Evolutionary conservation across 2,888 invertebrate species (phyloP).

Genomic region (Agrilus cyanescens): DNA sequence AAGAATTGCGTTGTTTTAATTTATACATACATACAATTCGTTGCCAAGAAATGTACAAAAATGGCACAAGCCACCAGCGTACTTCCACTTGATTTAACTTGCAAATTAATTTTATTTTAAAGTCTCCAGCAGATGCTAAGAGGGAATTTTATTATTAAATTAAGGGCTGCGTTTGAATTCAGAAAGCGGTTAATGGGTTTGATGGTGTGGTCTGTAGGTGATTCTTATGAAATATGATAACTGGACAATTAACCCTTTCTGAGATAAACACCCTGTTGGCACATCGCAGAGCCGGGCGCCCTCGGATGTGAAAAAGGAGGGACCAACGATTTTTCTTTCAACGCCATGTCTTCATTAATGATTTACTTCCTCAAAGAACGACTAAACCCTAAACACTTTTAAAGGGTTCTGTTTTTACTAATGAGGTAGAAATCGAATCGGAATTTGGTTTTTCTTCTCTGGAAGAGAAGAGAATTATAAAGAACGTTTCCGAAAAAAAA

Average conservation of each 20-base stretch:
- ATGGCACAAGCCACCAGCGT: neutral
- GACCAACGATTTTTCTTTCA: slow-evolving; percentile 4
- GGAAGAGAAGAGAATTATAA: too few relatives aligned
- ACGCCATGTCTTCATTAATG: too few relatives aligned
- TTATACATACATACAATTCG: too few relatives aligned
- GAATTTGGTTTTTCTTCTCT: too few relatives aligned
- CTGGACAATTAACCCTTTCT: slow-evolving; percentile 21
- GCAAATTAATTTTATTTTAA: neutral
- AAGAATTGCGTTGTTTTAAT: too few relatives aligned
- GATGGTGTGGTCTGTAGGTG: slow-evolving; percentile 14
- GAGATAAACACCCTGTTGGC: slow-evolving; percentile 16
- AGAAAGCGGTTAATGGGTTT: slow-evolving; percentile 12
- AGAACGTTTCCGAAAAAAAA: too few relatives aligned
- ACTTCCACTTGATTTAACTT: neutral
- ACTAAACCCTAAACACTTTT: too few relatives aligned
- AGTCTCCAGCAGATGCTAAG: neutral
- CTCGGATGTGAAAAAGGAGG: slow-evolving; percentile 19
- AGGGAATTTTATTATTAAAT: slow-evolving; percentile 17
- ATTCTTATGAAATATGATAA: slow-evolving; percentile 18
- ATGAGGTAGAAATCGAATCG: too few relatives aligned
- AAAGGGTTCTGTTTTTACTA: too few relatives aligned
- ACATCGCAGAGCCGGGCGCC: slow-evolving; percentile 8
- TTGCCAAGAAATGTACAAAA: neutral
- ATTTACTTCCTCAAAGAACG: too few relatives aligned
- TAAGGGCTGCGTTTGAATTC: slow-evolving; percentile 12